Conservation (phyloP, 2,113 vertebrate species). For the Mionectes macconnelli region DNA sequence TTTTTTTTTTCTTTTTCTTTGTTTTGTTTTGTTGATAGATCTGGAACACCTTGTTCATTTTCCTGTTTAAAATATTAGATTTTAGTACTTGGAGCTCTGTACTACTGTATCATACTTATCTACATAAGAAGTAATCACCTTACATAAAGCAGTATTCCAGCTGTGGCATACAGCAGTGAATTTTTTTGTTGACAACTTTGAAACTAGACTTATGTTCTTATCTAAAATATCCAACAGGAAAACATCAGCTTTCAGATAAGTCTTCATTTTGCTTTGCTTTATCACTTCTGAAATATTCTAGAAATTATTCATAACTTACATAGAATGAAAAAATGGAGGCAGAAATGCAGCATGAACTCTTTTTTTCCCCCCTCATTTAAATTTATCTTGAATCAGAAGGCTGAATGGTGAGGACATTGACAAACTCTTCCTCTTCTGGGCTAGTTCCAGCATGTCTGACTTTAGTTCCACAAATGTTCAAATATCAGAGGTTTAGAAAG, state of each 20-base stretch:
- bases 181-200: background rate
- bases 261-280: background rate
- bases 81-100: background rate
- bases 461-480: background rate
- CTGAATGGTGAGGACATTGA: background rate
- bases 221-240: background rate
- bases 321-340: background rate
- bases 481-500: background rate
- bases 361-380: fast-evolving
- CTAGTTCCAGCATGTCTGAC: background rate
- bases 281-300: background rate
- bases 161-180: background rate
- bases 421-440: background rate
- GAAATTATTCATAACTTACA: background rate
- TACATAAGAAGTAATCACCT: background rate
- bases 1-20: background rate
- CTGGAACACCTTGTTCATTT: background rate
- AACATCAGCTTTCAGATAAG: background rate
- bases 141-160: background rate
- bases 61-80: background rate
- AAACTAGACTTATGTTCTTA: background rate
- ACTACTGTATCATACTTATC: background rate
- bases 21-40: background rate
- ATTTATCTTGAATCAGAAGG: background rate
- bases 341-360: background rate